Percentiles rank a stretch among this genome's conserved stretches.
Evolutionary conservation across 2,113 vertebrate species (phyloP).

Genomic region (Sciurus niger): DNA sequence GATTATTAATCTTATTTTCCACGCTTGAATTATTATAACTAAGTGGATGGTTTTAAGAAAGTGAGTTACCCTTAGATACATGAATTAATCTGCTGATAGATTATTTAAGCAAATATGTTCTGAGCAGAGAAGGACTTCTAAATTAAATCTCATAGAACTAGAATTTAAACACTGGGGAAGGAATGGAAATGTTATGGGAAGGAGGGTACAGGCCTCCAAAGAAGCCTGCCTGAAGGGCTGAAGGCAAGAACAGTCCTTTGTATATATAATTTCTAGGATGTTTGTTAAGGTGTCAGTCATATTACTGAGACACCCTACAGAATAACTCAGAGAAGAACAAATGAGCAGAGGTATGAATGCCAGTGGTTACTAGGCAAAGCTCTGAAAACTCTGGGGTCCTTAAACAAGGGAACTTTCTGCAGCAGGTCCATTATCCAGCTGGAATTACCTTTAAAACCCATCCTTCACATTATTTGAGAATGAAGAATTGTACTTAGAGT

Average conservation of each 20-base stretch:
- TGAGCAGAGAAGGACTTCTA: not conserved
- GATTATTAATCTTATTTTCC: slow-evolving; percentile 2
- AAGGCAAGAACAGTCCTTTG: not conserved
- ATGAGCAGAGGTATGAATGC: slow-evolving; percentile 1
- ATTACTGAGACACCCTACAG: not conserved
- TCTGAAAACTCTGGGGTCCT: not conserved
- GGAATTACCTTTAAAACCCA: slow-evolving; percentile 30
- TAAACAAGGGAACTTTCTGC: not conserved
- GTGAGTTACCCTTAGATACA: not conserved
- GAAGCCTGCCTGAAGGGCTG: not conserved
- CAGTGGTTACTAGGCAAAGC: not conserved
- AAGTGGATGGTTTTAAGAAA: not conserved
- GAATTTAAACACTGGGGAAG: not conserved
- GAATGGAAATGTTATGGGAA: not conserved
- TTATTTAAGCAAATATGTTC: slow-evolving; percentile 15
- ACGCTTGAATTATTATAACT: not conserved
- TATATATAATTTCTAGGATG: not conserved
- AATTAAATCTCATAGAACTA: not conserved
- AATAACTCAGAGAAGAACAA: slow-evolving; percentile 12
- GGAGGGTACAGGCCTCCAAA: not conserved
- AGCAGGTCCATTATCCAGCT: not conserved
- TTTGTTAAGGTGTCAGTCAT: not conserved
- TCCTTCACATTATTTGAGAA: not conserved
- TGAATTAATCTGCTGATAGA: not conserved
- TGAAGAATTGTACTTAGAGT: slow-evolving; percentile 31